Percentiles rank a stretch among this genome's conserved stretches.
These are phyloP conservation scores for Astreopora myriophthalma DNA, from an alignment of 64 coral and sea anemone genomes.

Conservation along the genomic window DNA sequence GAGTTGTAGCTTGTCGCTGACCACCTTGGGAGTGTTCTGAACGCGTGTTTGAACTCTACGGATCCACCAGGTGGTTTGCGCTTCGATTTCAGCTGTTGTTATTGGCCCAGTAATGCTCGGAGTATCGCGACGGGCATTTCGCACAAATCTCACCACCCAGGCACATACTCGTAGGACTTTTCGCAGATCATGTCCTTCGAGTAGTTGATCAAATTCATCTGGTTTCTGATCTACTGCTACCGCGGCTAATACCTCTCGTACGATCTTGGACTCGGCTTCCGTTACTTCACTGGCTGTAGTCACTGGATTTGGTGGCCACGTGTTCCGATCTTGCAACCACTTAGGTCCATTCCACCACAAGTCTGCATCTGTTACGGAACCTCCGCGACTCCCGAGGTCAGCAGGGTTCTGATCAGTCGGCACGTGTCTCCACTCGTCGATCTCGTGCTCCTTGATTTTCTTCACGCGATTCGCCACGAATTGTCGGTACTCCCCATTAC, in stretches of 20 bases:
- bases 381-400: neutral
- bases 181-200: neutral
- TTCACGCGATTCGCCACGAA: constrained; percentile 42
- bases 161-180: neutral
- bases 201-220: neutral
- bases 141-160: neutral
- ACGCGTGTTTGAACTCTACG: neutral
- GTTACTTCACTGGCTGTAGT: neutral
- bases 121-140: neutral
- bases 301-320: neutral
- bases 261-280: neutral
- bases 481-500: constrained; percentile 14
- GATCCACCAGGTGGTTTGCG: neutral
- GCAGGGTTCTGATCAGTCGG: constrained; percentile 10
- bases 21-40: neutral
- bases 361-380: neutral
- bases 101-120: neutral
- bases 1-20: neutral
- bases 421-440: neutral
- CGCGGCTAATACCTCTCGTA: neutral
- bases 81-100: neutral
- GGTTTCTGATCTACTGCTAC: neutral
- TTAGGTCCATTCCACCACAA: neutral
- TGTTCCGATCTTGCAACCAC: neutral
- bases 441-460: neutral